Base-by-base conservation (phyloP, 2,113 vertebrate genomes). In the Forbesichthys agassizii region DNA sequence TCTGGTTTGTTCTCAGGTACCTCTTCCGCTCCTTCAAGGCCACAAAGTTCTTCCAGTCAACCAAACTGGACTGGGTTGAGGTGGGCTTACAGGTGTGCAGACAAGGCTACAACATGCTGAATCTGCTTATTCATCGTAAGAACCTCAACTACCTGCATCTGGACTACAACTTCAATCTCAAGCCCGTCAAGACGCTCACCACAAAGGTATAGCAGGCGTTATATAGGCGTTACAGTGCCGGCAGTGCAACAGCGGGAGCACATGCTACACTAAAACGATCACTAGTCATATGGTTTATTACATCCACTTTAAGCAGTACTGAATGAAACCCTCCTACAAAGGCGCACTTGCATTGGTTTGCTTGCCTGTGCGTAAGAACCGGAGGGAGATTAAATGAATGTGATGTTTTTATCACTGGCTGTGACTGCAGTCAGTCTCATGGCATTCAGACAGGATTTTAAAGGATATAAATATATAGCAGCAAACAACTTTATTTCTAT, bases 31-130 rank as follows among this genome's bases (percentile, higher is more conserved):
- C 98, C 46, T 99, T 99, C 90, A 99, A 99, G 87, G 96, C 98
- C 61, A 99, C 98, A 0, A 99, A 99, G 86, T 99, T 99, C 88
- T 99, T 99, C 82, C 98, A 99, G 89, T 99, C 98, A 0, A 99
- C 97, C 0, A 99, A 99, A 85, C 92, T 99, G 82, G 98, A 99
- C 84, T 99, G 98, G 98, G 98, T 99, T 73, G 98, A 99, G 67
- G 97, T 99, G 0, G 98, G 98, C 1, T 92, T 99, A 0, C 98
- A 99, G 87, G 98, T 99, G 49, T 99, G 97, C 86, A 90, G 98
- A 58, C 98, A 99, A 85, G 98, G 98, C 64, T 99, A 99, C 94
- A 99, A 99, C 89, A 99, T 99, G 98, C 95, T 99, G 33, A 99
- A 99, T 90, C 86, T 99, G 82, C 93, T 99, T 49, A 99, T 99